phyloP scores from a whole-genome alignment of 2,113 vertebrate species.

The Pyxicephalus adspersus region DNA sequence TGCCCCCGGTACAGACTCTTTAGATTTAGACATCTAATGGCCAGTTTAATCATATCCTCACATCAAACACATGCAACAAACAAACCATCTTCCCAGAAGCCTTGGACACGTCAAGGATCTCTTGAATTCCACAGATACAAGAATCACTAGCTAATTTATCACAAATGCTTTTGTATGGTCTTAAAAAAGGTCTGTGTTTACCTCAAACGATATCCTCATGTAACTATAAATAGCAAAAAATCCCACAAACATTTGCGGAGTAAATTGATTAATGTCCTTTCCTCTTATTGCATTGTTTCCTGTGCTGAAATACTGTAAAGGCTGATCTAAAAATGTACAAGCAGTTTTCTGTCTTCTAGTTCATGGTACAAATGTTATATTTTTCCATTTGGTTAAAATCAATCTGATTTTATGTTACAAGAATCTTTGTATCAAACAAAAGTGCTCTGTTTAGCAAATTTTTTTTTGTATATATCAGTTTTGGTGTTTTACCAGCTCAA shows the following conservation, averaged over 20 bases:
- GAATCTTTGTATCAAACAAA: not conserved
- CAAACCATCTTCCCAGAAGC: constrained; percentile 45
- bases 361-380: not conserved
- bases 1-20: not conserved
- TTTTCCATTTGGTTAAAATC: not conserved
- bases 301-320: not conserved
- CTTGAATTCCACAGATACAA: constrained; percentile 40
- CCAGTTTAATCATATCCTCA: constrained; percentile 48
- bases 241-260: constrained; percentile 8
- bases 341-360: not conserved
- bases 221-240: constrained; percentile 14
- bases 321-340: constrained; percentile 9
- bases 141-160: constrained; percentile 37
- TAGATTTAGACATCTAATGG: constrained; percentile 6
- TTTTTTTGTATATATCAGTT: no score
- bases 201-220: constrained; percentile 40
- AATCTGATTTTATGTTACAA: not conserved
- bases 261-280: constrained; percentile 46
- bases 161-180: constrained; percentile 20
- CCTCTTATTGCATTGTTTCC: constrained; percentile 9
- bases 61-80: constrained; percentile 14
- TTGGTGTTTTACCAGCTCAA: no score
- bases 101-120: constrained; percentile 26
- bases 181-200: constrained; percentile 43
- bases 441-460: no score